Conservation (phyloP, 2,888 invertebrate species). For the Phrixothrix hirtus region DNA sequence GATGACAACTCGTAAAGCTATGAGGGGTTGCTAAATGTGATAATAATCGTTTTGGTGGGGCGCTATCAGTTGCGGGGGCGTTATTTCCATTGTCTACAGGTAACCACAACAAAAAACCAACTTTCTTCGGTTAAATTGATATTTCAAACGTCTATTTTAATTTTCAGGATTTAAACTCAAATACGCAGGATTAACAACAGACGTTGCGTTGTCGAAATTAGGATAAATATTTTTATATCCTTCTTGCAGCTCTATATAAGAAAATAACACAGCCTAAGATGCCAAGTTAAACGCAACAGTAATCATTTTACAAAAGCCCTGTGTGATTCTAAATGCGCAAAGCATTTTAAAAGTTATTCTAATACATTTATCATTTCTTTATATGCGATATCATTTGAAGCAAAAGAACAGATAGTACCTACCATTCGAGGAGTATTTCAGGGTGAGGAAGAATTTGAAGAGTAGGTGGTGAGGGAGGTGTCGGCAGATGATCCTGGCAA, state of each 20-base stretch:
- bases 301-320: background rate
- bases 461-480: conserved; percentile 32
- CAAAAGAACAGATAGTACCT: conserved; percentile 25
- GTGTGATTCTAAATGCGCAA: conserved; percentile 8
- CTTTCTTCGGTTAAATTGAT: too few species aligned
- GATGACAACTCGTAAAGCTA: conserved; percentile 49
- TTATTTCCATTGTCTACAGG: conserved; percentile 48
- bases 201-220: too few species aligned
- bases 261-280: too few species aligned
- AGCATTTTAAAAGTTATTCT: conserved; percentile 7
- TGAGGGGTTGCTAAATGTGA: conserved; percentile 53
- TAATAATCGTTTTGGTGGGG: conserved; percentile 48
- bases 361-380: conserved; percentile 20
- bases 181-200: too few species aligned
- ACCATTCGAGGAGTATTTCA: conserved; percentile 20
- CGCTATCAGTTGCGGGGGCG: conserved; percentile 39
- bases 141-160: too few species aligned
- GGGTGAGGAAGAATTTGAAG: conserved; percentile 27
- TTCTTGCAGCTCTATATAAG: too few species aligned
- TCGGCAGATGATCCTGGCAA: conserved; percentile 43
- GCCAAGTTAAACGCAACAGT: too few species aligned
- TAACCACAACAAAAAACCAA: conserved; percentile 38
- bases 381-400: conserved; percentile 22
- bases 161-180: too few species aligned
- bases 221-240: too few species aligned